These are phyloP conservation scores for Wasmannia auropunctata DNA, from an alignment of 1,140 invertebrate species.

Conservation along the genomic window DNA sequence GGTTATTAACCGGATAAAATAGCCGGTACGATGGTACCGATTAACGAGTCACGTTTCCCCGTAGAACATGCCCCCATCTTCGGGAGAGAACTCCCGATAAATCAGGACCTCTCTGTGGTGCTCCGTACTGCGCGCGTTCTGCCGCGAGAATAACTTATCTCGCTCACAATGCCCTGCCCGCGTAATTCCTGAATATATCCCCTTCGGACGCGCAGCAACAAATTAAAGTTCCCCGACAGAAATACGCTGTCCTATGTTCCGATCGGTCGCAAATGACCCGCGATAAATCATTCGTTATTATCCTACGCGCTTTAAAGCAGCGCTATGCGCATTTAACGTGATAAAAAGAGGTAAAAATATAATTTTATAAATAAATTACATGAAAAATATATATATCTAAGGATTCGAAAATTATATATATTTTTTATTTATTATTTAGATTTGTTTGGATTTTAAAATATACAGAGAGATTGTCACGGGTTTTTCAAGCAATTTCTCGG, in stretches of 20 bases:
- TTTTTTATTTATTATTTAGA: background rate
- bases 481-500: background rate
- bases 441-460: background rate
- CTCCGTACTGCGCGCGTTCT: slow-evolving; percentile 1
- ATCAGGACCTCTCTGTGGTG: slow-evolving; percentile 45
- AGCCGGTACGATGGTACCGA: slow-evolving; percentile 58
- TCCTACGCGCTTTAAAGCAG: background rate
- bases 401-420: background rate
- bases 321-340: background rate
- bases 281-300: slow-evolving; percentile 6
- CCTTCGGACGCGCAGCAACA: slow-evolving; percentile 9
- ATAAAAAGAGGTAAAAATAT: background rate
- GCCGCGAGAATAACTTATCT: slow-evolving; percentile 19
- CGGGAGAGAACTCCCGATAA: slow-evolving; percentile 48
- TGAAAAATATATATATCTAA: background rate
- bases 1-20: slow-evolving; percentile 58
- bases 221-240: slow-evolving; percentile 23
- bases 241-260: slow-evolving; percentile 1
- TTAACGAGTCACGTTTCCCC: slow-evolving; percentile 68
- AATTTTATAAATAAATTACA: background rate
- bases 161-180: slow-evolving; percentile 3
- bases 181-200: slow-evolving; percentile 21
- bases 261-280: slow-evolving; percentile 2
- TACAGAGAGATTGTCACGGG: no score
- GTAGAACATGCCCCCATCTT: slow-evolving; percentile 48